Base-by-base conservation (phyloP, 2,888 invertebrate genomes). In the Marronus borbonicus region DNA sequence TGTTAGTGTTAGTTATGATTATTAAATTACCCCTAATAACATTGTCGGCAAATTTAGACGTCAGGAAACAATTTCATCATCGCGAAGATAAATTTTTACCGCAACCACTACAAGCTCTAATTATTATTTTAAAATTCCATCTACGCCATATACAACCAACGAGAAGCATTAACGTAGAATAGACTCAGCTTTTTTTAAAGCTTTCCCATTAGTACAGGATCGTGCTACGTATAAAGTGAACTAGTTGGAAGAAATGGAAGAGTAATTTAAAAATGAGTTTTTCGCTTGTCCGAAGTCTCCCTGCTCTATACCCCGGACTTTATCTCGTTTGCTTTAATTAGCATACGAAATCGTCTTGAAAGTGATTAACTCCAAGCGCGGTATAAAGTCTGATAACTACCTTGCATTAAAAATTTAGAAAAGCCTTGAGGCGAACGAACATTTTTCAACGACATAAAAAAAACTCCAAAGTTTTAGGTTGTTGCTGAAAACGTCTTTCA, bases 281-380 rank as follows among this genome's bases (percentile, higher is more conserved):
- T 72, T 72, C 58, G 72, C 58, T 58, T 72, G 72, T 39, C 5
- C 20, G 55, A 70, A 58, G 14, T 60, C 58, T 20, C 17, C 55
- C 24, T 24, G 72, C 72, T 58, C 39, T 44, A 44, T 36, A 36
- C 31, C 31, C 58, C 50, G 12, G 39, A 72, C 58, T 60, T 72
- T 72, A 72, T 58, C 72, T 72, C 58, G 39, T 58, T 72, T 72
- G 39, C 36, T 36, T 58, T 72, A 72, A 72, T 72, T 72, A 58
- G 58, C 8, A 39, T 36, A 58, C 55, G 68, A 68, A 68, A 72
- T 72, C 72, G 72, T 58, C 72, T 72, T 58, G 72, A 55, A 72
- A 39, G 58, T 58, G 72, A 72, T 72, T 72, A 72, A 55, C 58
- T 72, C 50, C 2, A n/a, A 36, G 39, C 28, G 36, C 58, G 10